These are phyloP conservation scores for Metalampra italica DNA, from an alignment of 2,888 invertebrate genomes.

Conservation along the genomic window DNA sequence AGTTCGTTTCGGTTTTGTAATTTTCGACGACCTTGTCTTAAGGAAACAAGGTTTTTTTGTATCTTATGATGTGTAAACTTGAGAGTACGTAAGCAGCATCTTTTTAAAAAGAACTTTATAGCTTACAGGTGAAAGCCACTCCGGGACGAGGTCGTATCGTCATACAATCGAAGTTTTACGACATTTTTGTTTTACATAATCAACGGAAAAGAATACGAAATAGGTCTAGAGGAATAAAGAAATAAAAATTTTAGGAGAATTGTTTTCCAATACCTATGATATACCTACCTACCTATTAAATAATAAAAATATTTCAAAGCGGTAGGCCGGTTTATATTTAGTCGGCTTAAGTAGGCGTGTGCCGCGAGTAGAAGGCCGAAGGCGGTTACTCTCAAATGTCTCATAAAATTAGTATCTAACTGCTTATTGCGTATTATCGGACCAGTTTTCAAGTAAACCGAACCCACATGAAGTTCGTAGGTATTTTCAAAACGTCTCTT, in stretches of 20 bases:
- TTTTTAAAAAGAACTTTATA: conserved; percentile 33
- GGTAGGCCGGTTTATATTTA: conserved; percentile 41
- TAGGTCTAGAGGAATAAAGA: background rate
- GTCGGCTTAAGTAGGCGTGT: conserved; percentile 25
- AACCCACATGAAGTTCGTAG: conserved; percentile 53
- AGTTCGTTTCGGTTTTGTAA: conserved; percentile 33
- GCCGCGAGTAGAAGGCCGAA: conserved; percentile 42
- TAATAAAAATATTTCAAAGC: conserved; percentile 21
- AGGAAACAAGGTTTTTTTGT: conserved; percentile 36
- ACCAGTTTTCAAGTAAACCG: conserved; percentile 50
- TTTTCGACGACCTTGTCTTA: conserved; percentile 22
- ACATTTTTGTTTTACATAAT: conserved; percentile 17
- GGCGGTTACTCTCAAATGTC: conserved; percentile 57
- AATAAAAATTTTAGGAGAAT: background rate
- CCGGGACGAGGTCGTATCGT: conserved; percentile 24
- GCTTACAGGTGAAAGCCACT: conserved; percentile 23
- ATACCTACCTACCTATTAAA: background rate
- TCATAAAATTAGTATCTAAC: conserved; percentile 72
- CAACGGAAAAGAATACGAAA: conserved; percentile 1
- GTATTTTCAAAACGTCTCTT: conserved; percentile 44
- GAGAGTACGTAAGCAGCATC: conserved; percentile 24
- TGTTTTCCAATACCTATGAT: background rate
- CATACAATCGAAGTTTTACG: background rate
- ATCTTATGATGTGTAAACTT: conserved; percentile 34
- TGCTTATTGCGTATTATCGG: conserved; percentile 56